These are phyloP conservation scores for Engystomops pustulosus DNA, from an alignment of 2,113 vertebrate species.

Conservation along the genomic window DNA sequence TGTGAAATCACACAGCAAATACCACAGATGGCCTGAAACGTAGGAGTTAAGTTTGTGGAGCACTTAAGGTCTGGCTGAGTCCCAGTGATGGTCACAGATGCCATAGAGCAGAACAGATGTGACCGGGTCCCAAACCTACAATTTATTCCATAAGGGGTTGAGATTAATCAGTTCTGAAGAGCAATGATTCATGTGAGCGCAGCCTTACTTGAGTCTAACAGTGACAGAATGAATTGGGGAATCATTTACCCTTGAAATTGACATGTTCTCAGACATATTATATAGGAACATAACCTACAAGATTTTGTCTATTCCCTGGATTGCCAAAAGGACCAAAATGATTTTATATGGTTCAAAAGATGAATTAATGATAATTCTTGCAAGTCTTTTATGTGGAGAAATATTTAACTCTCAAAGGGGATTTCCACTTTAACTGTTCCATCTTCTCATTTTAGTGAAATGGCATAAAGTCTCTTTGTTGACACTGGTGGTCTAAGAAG, in stretches of 20 bases:
- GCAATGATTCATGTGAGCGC: not conserved
- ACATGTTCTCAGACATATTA: not conserved
- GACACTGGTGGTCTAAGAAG: too few species aligned
- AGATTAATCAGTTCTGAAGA: not conserved
- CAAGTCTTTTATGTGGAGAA: too few species aligned
- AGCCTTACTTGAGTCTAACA: not conserved
- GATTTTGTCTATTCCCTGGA: too few species aligned
- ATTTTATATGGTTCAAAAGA: too few species aligned
- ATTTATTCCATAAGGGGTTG: constrained; percentile 7
- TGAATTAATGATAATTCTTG: too few species aligned
- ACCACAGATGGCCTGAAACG: not conserved
- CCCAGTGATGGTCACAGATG: not conserved
- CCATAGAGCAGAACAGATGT: not conserved
- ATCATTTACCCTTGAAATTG: not conserved
- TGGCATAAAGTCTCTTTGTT: too few species aligned
- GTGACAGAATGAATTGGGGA: not conserved
- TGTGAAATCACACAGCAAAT: not conserved
- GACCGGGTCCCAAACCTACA: constrained; percentile 15
- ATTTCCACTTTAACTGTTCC: too few species aligned
- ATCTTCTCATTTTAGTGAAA: too few species aligned
- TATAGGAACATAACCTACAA: not conserved
- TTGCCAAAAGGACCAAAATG: too few species aligned
- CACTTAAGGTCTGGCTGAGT: constrained; percentile 17
- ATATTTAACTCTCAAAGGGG: too few species aligned
- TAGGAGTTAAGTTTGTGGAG: constrained; percentile 9